Conservation (phyloP, 2,113 vertebrate genomes). For the Cynocephalus volans region DNA sequence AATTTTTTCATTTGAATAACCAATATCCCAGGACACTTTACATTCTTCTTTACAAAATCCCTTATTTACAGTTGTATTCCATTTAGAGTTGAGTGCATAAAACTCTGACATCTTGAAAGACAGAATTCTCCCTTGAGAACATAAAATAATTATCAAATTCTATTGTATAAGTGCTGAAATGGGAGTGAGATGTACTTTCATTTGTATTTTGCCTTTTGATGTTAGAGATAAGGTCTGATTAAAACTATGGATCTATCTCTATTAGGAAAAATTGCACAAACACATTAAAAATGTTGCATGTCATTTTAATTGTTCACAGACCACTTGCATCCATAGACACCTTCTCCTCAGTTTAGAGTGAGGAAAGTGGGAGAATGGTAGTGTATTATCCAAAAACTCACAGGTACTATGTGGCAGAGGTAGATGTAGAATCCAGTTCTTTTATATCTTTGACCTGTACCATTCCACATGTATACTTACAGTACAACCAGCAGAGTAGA, state of each 20-base stretch:
- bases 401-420: background rate
- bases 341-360: background rate
- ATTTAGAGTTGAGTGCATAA: background rate
- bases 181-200: background rate
- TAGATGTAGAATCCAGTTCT: background rate
- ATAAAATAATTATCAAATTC: constrained; percentile 51
- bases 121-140: constrained; percentile 27
- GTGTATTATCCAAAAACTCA: background rate
- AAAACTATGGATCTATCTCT: background rate
- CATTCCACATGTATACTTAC: background rate
- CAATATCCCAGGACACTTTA: background rate
- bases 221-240: background rate
- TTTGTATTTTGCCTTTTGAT: background rate
- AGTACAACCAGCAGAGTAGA: background rate
- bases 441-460: background rate
- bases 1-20: background rate
- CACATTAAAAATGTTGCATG: background rate
- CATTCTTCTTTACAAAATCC: background rate
- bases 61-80: background rate
- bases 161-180: background rate
- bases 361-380: background rate
- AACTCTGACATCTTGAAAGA: background rate
- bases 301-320: background rate
- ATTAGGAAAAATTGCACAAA: background rate
- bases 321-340: background rate